These are phyloP conservation scores for Lucifuga dentata DNA, from an alignment of 2,113 vertebrate genomes.

Conservation along the genomic window DNA sequence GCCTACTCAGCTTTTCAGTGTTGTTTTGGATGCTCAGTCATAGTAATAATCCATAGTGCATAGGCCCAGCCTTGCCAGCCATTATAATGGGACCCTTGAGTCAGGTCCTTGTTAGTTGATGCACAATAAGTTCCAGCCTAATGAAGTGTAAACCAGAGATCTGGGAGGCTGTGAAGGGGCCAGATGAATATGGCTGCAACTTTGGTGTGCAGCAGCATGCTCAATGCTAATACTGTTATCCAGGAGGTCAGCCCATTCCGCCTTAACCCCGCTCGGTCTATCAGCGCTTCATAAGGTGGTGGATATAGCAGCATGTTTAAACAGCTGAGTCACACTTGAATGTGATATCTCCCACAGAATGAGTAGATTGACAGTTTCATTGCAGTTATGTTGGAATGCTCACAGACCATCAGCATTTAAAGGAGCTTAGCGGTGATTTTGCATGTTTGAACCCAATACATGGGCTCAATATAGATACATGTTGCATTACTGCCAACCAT, in stretches of 20 bases:
- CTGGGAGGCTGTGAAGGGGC: constrained; percentile 39
- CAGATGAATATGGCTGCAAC: constrained; percentile 46
- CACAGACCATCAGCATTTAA: too few species aligned
- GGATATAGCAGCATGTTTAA: constrained; percentile 52
- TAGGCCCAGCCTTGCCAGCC: constrained; percentile 38
- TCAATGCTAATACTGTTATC: constrained; percentile 80
- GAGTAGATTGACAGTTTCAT: constrained; percentile 24
- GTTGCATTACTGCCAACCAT: too few species aligned
- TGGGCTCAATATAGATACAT: too few species aligned
- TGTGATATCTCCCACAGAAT: neutral
- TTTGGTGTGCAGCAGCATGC: constrained; percentile 33
- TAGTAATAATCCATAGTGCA: constrained; percentile 51
- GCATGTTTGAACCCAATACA: too few species aligned
- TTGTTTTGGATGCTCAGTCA: constrained; percentile 43
- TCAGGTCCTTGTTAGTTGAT: constrained; percentile 70
- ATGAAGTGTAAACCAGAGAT: constrained; percentile 79
- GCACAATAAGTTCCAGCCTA: constrained; percentile 67
- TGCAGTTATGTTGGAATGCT: constrained; percentile 15
- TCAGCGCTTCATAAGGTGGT: constrained; percentile 67
- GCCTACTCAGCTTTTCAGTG: constrained; percentile 33
- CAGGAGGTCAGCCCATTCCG: constrained; percentile 73
- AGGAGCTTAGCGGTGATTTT: too few species aligned
- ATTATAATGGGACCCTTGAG: constrained; percentile 72
- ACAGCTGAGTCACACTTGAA: constrained; percentile 49
- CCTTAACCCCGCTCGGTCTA: constrained; percentile 58